These are phyloP conservation scores for Acanthurus tractus DNA, from an alignment of 2,797 vertebrate species.

Conservation along the genomic window DNA sequence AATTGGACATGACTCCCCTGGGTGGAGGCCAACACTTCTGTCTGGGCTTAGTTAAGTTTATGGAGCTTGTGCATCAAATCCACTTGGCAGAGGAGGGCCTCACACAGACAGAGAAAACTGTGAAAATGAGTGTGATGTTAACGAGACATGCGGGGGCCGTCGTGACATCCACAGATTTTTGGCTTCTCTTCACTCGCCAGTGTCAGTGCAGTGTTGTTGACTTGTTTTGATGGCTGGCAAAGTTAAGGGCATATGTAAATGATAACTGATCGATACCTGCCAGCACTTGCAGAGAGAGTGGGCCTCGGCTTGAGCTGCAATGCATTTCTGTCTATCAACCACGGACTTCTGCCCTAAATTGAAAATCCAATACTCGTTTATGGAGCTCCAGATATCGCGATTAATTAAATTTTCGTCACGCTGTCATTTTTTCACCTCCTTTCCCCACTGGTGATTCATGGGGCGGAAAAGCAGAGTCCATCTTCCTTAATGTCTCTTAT, in stretches of 20 bases:
- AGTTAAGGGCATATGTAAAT: constrained; percentile 69
- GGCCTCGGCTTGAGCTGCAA: constrained; percentile 35
- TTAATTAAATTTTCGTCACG: constrained; percentile 73
- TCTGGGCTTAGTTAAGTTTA: constrained; percentile 72
- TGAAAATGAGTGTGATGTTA: constrained; percentile 63
- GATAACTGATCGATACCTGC: constrained; percentile 65
- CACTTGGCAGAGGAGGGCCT: constrained; percentile 55
- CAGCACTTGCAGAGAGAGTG: constrained; percentile 30
- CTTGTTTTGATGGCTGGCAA: constrained; percentile 59
- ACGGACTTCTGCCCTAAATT: constrained; percentile 56
- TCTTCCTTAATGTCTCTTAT: constrained; percentile 62
- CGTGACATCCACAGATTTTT: constrained; percentile 50
- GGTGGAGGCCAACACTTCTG: constrained; percentile 57
- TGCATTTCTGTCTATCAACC: constrained; percentile 56
- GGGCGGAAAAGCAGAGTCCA: constrained; percentile 61
- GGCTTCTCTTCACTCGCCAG: constrained; percentile 20
- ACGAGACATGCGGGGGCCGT: constrained; percentile 50
- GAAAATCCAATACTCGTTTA: constrained; percentile 76
- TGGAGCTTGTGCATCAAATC: constrained; percentile 61
- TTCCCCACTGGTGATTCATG: constrained; percentile 54
- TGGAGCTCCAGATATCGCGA: constrained; percentile 67
- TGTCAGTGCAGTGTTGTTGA: constrained; percentile 43
- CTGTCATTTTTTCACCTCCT: constrained; percentile 53
- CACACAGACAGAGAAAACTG: constrained; percentile 53
- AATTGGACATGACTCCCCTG: constrained; percentile 66